Percentiles rank a stretch among this genome's conserved stretches.
These are phyloP conservation scores for Daphoenositta chrysoptera DNA, from an alignment of 2,113 vertebrate species.

Conservation along the genomic window DNA sequence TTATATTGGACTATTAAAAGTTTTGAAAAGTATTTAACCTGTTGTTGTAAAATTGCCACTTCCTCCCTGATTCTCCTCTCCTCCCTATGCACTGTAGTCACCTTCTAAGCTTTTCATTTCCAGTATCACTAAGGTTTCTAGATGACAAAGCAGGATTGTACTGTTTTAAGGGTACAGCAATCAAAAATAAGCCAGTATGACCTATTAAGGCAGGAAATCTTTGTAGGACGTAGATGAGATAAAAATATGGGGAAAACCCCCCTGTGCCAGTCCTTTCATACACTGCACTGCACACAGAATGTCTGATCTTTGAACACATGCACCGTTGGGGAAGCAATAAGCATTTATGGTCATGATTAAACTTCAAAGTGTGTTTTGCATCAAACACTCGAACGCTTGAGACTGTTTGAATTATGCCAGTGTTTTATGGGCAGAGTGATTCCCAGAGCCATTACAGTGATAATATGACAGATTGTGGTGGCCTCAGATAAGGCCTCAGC, in stretches of 20 bases:
- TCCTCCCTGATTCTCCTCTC: background rate
- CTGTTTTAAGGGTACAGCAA: background rate
- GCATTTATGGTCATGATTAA: background rate
- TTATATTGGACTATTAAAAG: background rate
- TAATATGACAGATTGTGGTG: background rate
- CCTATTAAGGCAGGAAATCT: background rate
- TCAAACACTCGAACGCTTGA: background rate
- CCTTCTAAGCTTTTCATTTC: background rate
- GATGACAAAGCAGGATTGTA: background rate
- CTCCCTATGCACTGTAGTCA: background rate
- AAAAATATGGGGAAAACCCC: background rate
- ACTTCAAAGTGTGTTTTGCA: constrained; percentile 45
- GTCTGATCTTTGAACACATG: background rate
- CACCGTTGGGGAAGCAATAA: background rate
- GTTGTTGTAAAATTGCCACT: background rate
- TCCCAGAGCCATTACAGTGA: background rate
- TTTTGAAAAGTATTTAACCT: background rate
- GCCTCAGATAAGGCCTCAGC: background rate
- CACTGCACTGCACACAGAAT: background rate
- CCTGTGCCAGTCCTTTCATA: background rate
- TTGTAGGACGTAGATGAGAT: background rate
- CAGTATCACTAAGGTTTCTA: background rate
- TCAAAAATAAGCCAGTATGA: background rate
- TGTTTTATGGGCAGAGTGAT: background rate
- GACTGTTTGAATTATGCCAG: background rate